These are phyloP conservation scores for Amphibalanus amphitrite DNA, from an alignment of 1,140 invertebrate species.

Conservation along the genomic window DNA sequence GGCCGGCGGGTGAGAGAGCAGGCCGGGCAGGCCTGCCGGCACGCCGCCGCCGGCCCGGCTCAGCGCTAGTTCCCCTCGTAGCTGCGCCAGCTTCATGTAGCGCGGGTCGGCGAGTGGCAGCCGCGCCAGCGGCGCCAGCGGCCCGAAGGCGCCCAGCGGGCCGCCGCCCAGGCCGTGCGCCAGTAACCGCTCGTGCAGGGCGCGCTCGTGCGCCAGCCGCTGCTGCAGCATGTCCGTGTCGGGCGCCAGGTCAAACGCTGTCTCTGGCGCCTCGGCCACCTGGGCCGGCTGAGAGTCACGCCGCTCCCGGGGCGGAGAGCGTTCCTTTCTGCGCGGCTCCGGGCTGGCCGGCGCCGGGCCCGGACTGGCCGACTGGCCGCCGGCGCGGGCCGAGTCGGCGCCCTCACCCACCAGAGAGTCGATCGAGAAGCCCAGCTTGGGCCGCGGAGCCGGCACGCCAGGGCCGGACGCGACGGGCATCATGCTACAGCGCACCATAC, in stretches of 20 bases:
- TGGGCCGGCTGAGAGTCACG: no score
- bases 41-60: slow-evolving; percentile 8
- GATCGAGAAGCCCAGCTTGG: slow-evolving; percentile 85
- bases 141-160: not conserved
- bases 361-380: not conserved
- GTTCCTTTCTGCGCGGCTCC: not conserved
- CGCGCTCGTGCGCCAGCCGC: slow-evolving; percentile 19
- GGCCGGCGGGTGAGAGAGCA: slow-evolving; percentile 21
- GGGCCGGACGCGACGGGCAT: not conserved
- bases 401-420: slow-evolving; percentile 38
- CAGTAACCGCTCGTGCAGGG: slow-evolving; percentile 15
- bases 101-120: slow-evolving; percentile 10
- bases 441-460: slow-evolving; percentile 23
- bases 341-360: not conserved
- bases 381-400: not conserved
- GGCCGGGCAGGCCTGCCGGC: slow-evolving; percentile 13
- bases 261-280: no score
- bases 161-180: slow-evolving; percentile 16
- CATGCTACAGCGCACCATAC: slow-evolving; percentile 3
- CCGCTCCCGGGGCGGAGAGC: not conserved
- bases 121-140: not conserved
- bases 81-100: slow-evolving; percentile 2
- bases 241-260: not conserved
- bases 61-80: not conserved
- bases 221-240: slow-evolving; percentile 14